Percentiles rank a stretch among this genome's conserved stretches.
Conservation (phyloP, 2,888 invertebrate species). For the Chrysina gloriosa region DNA sequence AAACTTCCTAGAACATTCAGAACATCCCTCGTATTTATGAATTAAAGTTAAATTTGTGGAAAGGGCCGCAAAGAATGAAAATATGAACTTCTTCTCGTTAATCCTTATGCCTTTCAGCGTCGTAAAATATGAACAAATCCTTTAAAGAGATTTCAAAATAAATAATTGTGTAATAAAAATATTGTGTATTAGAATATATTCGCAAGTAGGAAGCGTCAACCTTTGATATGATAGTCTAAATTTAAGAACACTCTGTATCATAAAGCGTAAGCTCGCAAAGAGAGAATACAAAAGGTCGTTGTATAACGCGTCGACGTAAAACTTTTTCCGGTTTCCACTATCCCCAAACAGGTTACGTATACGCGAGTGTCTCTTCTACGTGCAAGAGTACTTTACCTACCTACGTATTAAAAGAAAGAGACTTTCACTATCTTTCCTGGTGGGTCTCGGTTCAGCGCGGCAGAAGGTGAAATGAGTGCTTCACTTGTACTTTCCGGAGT, state of each 20-base stretch:
- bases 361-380: not conserved
- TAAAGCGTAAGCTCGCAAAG: not conserved
- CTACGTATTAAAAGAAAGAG: not conserved
- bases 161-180: too few relatives aligned
- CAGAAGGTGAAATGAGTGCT: conserved; percentile 1
- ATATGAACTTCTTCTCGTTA: too few relatives aligned
- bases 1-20: too few relatives aligned
- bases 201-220: not conserved
- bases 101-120: too few relatives aligned
- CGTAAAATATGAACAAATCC: too few relatives aligned
- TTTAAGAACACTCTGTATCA: not conserved
- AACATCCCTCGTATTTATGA: too few relatives aligned
- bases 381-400: not conserved
- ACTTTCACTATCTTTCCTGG: conserved; percentile 18
- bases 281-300: not conserved
- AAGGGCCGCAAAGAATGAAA: too few relatives aligned
- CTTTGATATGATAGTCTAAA: not conserved
- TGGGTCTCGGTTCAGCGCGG: not conserved
- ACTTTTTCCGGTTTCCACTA: conserved; percentile 14
- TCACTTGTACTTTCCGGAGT: conserved; percentile 6
- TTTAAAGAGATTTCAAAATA: too few relatives aligned
- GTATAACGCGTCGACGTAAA: not conserved
- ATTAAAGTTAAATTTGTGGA: too few relatives aligned
- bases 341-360: conserved; percentile 3
- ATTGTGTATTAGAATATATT: conserved; percentile 10